Evolutionary conservation across 2,113 vertebrate species (phyloP), one percentile per base, ranked within the genome.

Genomic region (Coreoperca whiteheadi): DNA sequence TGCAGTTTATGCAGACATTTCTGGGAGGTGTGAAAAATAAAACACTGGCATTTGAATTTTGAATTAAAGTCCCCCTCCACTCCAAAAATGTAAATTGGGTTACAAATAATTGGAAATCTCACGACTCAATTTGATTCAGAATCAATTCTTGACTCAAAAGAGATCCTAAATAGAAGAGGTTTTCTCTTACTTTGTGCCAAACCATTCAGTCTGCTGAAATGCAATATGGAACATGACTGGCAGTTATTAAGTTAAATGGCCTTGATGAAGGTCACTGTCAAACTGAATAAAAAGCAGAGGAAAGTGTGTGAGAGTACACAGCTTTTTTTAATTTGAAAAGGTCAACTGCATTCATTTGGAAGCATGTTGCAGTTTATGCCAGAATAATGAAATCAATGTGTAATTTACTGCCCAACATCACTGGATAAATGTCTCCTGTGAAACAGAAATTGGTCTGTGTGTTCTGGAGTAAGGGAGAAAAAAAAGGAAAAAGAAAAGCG

Each of bases 221-320:
- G 51, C 39, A 39, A 46, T 10, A 20, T 23, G n/a, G 63, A 20
- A 43, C 25, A 46, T 18, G 64, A 41, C 53, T 25, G 59, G 20
- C 28, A 65, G 15, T 65, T 56, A 80, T 43, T 32, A 46, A 65
- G 50, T n/a, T 41, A 79, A 59, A 23, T 20, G 12, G 30, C 53
- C 56, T 56, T 65, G 20, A 43, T 37, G 48, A 56, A 57, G 79
- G 70, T 74, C 16, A 51, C n/a, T 64, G 23, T 18, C 12, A 3
- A 51, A 50, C 30, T 41, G 5, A 39, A 39, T 12, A 23, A 23
- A 51, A 34, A 59, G 16, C 16, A 18, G 34, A 64, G 25, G 8
- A 20, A 32, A 53, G 34, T n/a, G 46, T 43, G 57, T 63, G 32
- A 69, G 63, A 28, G 80, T 15, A 8, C 0, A 6, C 32, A 30